Percentiles rank a stretch among this genome's conserved stretches.
phyloP scores from a whole-genome alignment of 2,888 invertebrate genomes.

The Nymphalis polychloros region DNA sequence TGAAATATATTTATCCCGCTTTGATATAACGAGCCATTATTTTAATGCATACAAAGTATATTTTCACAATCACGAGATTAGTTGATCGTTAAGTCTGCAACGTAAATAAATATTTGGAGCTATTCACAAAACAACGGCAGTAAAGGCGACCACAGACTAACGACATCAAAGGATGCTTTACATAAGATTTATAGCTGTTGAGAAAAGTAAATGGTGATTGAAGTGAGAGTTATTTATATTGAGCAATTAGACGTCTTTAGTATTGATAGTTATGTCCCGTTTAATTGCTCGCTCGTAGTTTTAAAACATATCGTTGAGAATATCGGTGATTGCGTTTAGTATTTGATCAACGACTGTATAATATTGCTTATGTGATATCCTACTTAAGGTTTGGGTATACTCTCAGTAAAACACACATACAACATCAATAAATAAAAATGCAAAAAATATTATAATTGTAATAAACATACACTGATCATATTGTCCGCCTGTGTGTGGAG shows the following conservation, averaged over 20 bases:
- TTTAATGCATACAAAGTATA: slow-evolving; percentile 27
- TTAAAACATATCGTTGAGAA: background rate
- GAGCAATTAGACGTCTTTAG: slow-evolving; percentile 24
- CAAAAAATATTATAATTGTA: too few species aligned
- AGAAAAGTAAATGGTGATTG: slow-evolving; percentile 29
- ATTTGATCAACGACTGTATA: background rate
- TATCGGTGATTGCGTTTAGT: background rate
- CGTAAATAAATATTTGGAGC: slow-evolving; percentile 34
- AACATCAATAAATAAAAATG: too few species aligned
- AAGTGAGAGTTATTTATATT: slow-evolving; percentile 27
- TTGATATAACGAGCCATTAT: slow-evolving; percentile 23
- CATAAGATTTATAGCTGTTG: slow-evolving; percentile 29
- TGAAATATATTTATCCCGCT: background rate
- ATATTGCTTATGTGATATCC: too few species aligned
- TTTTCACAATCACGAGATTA: slow-evolving; percentile 35
- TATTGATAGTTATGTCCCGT: slow-evolving; percentile 10
- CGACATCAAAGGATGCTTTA: slow-evolving; percentile 31
- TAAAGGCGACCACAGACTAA: slow-evolving; percentile 31
- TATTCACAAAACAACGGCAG: slow-evolving; percentile 26
- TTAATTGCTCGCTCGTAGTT: background rate
- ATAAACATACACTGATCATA: too few species aligned
- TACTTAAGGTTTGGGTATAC: too few species aligned
- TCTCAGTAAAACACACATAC: background rate
- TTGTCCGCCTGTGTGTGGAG: too few species aligned
- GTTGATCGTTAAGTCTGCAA: slow-evolving; percentile 28